Percentiles rank a stretch among this genome's conserved stretches.
Evolutionary conservation across 2,113 vertebrate species (phyloP).

Genomic region (Oriolus oriolus): DNA sequence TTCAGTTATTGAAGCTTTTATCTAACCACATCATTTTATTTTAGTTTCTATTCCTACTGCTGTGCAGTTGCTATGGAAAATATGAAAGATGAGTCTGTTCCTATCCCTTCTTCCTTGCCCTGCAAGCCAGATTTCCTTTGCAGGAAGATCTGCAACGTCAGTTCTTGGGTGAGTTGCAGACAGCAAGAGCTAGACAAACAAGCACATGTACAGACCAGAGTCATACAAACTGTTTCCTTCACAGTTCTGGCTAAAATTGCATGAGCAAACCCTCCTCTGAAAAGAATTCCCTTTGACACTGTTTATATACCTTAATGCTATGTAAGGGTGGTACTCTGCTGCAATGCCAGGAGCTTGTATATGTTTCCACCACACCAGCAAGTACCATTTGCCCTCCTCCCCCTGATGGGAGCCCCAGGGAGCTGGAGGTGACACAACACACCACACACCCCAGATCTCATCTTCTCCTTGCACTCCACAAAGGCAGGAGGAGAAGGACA

Average conservation of each 20-base stretch:
- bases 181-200: neutral
- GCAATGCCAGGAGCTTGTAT: neutral
- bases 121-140: neutral
- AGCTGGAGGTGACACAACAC: neutral
- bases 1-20: slow-evolving; percentile 44
- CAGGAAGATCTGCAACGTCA: neutral
- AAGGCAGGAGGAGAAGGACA: rapidly evolving
- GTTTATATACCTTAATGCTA: neutral
- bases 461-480: rapidly evolving
- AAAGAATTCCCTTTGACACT: neutral
- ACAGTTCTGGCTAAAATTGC: neutral
- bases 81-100: neutral
- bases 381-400: neutral
- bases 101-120: neutral
- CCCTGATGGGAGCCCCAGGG: neutral
- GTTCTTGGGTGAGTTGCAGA: neutral
- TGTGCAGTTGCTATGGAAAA: slow-evolving; percentile 41
- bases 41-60: neutral
- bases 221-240: neutral
- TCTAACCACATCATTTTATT: neutral
- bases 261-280: neutral
- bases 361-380: neutral
- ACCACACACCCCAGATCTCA: rapidly evolving
- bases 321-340: rapidly evolving
- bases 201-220: neutral